A percentile compares a stretch with the other conserved stretches of the same genome.
Evolutionary conservation across 1,140 invertebrate genomes (phyloP).

Genomic region (Cephus cinctus): DNA sequence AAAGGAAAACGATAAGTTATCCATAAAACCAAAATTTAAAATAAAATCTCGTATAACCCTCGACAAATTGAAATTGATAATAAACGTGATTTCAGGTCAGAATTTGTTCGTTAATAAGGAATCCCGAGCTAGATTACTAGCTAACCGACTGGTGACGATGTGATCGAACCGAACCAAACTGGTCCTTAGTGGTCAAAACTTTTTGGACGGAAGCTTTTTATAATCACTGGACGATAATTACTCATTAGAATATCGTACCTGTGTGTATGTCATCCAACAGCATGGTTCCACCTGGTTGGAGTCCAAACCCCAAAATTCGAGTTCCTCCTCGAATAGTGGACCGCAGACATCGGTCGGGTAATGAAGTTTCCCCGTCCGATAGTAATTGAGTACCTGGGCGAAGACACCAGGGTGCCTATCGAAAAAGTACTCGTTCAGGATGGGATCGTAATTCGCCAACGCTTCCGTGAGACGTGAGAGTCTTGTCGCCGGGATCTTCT

Average conservation of each 20-base stretch:
- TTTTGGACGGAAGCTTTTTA: too few species aligned
- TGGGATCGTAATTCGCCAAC: conserved; percentile 92
- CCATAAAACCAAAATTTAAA: too few species aligned
- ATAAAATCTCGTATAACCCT: too few species aligned
- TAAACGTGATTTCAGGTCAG: too few species aligned
- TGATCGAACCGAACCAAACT: too few species aligned
- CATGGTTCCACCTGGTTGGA: conserved; percentile 96
- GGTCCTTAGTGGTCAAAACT: too few species aligned
- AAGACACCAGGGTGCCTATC: conserved; percentile 98
- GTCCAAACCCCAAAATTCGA: conserved; percentile 95
- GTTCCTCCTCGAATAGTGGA: conserved; percentile 95
- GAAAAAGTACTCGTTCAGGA: conserved; percentile 98
- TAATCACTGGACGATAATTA: too few species aligned
- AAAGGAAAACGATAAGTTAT: too few species aligned
- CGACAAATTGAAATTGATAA: too few species aligned
- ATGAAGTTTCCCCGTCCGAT: conserved; percentile 95
- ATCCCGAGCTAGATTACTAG: too few species aligned
- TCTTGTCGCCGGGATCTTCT: conserved; percentile 92
- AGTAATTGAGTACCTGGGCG: conserved; percentile 90
- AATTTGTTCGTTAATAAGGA: too few species aligned
- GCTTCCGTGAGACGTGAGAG: conserved; percentile 86
- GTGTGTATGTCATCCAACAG: conserved; percentile 99
- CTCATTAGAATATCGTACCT: conserved; percentile 66
- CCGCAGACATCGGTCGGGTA: conserved; percentile 98
- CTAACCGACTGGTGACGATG: too few species aligned